A percentile compares a stretch with the other conserved stretches of the same genome.
phyloP scores from a whole-genome alignment of 2,113 vertebrate species.

The Turdus rufiventris region DNA sequence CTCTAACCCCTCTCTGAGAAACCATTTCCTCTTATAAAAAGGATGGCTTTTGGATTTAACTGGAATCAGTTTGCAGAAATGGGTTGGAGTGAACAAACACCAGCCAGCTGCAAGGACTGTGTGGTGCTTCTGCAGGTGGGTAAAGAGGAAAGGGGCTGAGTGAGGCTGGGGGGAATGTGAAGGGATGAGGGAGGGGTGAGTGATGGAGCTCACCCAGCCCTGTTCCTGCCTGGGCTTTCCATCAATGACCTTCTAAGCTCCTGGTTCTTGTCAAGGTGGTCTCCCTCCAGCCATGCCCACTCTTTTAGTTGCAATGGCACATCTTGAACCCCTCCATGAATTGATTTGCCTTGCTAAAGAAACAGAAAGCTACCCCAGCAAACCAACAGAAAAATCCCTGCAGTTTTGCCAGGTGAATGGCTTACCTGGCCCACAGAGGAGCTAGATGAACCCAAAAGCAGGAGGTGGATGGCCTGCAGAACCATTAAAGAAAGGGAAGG shows the following conservation, averaged over 20 bases:
- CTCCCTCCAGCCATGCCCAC: not conserved
- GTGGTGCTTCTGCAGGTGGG: fast-evolving
- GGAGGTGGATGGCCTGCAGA: not conserved
- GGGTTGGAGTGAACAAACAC: not conserved
- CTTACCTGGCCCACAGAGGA: not conserved
- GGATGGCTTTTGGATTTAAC: not conserved
- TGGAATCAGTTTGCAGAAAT: not conserved
- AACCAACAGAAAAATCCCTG: not conserved
- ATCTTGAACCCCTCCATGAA: not conserved
- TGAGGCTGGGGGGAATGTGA: too few species aligned
- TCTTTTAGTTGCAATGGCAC: not conserved
- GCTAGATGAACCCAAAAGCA: not conserved
- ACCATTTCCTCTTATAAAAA: not conserved
- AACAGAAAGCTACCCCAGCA: not conserved
- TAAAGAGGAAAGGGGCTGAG: too few species aligned
- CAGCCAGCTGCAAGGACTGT: fast-evolving
- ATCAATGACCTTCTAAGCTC: not conserved
- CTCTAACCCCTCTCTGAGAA: not conserved
- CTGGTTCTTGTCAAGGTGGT: not conserved
- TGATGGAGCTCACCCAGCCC: not conserved
- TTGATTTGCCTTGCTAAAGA: not conserved
- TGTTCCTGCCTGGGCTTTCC: not conserved
- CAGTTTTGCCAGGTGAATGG: not conserved
- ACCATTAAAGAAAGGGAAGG: not conserved
- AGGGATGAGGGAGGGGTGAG: not conserved